Conservation (phyloP, 2,888 invertebrate genomes). For the Hipparchia semele region DNA sequence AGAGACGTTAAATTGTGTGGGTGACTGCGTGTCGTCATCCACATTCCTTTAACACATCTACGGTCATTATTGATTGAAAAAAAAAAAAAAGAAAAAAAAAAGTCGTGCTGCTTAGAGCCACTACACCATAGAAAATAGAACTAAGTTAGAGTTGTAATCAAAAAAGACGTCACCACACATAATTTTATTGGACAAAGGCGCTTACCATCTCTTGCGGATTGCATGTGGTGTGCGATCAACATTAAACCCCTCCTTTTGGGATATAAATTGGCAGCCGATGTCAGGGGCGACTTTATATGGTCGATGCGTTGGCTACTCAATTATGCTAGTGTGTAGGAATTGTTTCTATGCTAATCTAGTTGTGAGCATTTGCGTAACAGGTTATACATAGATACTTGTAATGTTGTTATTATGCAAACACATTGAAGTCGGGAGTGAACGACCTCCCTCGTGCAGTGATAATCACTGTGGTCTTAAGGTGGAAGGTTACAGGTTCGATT, state of each 20-base stretch:
- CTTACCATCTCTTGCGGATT: neutral
- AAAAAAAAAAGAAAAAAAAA: too few species aligned
- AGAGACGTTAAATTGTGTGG: too few species aligned
- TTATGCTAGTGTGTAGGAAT: conserved; percentile 34
- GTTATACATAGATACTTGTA: neutral
- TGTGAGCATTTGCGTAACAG: conserved; percentile 15
- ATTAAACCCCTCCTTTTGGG: conserved; percentile 43
- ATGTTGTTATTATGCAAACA: conserved; percentile 1
- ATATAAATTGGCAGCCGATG: conserved; percentile 42
- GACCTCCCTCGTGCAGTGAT: too few species aligned
- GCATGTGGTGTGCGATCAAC: neutral
- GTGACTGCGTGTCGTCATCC: too few species aligned
- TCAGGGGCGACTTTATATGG: conserved; percentile 36
- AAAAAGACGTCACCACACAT: neutral
- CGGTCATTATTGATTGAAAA: too few species aligned
- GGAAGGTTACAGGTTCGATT: too few species aligned
- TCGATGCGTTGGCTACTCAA: conserved; percentile 33
- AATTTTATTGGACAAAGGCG: neutral
- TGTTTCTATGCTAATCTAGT: conserved; percentile 36
- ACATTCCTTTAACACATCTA: too few species aligned
- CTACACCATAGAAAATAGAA: too few species aligned
- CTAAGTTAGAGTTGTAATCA: too few species aligned
- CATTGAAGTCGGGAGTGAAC: neutral
- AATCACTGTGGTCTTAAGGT: too few species aligned
- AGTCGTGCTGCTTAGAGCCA: too few species aligned